These are phyloP conservation scores for Helicoverpa assulta DNA, from an alignment of 2,888 invertebrate genomes.

Conservation along the genomic window DNA sequence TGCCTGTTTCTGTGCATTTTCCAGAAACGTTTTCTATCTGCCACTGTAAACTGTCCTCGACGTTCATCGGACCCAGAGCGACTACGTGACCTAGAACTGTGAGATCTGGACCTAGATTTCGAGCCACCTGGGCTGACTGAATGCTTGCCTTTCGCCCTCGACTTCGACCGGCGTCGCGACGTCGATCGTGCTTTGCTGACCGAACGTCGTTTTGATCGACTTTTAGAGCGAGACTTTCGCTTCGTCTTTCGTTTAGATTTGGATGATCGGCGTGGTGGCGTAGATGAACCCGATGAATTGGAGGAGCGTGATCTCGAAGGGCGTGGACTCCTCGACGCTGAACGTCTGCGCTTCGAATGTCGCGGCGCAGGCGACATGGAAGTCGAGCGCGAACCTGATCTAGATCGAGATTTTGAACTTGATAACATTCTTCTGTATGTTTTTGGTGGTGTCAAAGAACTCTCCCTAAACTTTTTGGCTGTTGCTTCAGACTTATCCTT, in stretches of 20 bases:
- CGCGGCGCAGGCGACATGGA: conserved; percentile 71
- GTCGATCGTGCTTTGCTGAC: conserved; percentile 65
- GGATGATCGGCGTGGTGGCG: conserved; percentile 69
- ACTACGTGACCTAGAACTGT: conserved; percentile 72
- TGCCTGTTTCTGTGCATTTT: conserved; percentile 80
- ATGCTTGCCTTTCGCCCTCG: conserved; percentile 68
- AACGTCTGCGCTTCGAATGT: conserved; percentile 65
- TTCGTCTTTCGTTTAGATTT: conserved; percentile 69
- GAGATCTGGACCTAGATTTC: conserved; percentile 73
- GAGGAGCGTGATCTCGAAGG: conserved; percentile 69
- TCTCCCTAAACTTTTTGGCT: conserved; percentile 74
- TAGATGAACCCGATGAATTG: conserved; percentile 68
- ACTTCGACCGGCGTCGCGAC: conserved; percentile 71
- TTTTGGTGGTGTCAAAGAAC: conserved; percentile 83
- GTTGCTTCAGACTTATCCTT: conserved; percentile 69
- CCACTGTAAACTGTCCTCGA: conserved; percentile 86
- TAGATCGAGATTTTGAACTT: conserved; percentile 77
- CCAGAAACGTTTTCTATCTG: conserved; percentile 86
- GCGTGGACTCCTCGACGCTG: conserved; percentile 59
- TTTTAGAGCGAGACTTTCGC: conserved; percentile 73
- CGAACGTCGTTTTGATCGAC: conserved; percentile 73
- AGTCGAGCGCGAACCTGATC: conserved; percentile 61
- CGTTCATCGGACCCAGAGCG: conserved; percentile 79
- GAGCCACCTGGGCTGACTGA: conserved; percentile 62
- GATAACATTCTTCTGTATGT: conserved; percentile 80